phyloP scores from a whole-genome alignment of 2,888 invertebrate genomes.

The Eupithecia subumbrata region DNA sequence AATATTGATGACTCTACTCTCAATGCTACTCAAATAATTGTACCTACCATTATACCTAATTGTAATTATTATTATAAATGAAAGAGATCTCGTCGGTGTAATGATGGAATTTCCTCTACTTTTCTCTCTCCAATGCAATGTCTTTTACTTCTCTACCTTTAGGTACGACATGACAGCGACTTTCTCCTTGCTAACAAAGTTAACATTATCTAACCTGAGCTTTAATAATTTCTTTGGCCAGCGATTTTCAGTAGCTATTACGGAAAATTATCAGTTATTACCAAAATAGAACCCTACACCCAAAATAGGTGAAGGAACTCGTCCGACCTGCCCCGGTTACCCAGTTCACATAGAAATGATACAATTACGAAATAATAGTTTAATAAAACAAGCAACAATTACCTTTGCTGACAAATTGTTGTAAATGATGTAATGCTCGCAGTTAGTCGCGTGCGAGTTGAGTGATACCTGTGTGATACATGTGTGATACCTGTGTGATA shows the following conservation, averaged over 20 bases:
- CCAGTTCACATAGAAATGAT: background rate
- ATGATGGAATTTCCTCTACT: too few species aligned
- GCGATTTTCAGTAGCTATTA: background rate
- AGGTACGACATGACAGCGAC: too few species aligned
- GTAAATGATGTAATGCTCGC: constrained; percentile 4
- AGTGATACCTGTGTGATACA: background rate
- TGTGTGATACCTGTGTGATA: background rate
- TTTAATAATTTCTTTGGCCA: background rate
- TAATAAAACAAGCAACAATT: background rate
- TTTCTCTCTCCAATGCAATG: too few species aligned
- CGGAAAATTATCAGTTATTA: background rate
- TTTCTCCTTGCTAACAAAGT: background rate
- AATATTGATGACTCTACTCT: background rate
- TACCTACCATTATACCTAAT: background rate
- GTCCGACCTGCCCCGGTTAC: background rate
- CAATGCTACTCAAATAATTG: background rate
- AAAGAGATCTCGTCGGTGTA: too few species aligned
- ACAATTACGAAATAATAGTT: background rate
- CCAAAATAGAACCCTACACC: background rate
- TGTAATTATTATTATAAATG: too few species aligned
- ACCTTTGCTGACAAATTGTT: background rate
- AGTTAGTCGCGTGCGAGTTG: background rate
- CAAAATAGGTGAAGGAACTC: background rate
- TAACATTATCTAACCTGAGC: background rate
- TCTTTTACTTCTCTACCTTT: too few species aligned